These are phyloP conservation scores for Hippocampus guttulatus DNA, from an alignment of 2,113 vertebrate genomes.

Conservation along the genomic window DNA sequence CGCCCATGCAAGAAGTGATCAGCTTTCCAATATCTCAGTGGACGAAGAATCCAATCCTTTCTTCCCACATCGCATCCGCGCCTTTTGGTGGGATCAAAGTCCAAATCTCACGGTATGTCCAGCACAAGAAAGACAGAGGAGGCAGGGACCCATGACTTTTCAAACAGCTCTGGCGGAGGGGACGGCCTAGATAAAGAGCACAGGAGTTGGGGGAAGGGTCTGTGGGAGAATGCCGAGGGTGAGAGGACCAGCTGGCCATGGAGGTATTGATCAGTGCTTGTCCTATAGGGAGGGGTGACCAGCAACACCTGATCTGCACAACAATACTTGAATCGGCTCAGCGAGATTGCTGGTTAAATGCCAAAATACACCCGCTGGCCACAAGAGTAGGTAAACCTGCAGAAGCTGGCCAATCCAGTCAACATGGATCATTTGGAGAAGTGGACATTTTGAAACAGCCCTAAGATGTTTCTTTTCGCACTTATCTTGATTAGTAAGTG, in stretches of 20 bases:
- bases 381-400: background rate
- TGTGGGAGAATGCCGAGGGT: slow-evolving; percentile 63
- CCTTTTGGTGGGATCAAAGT: slow-evolving; percentile 25
- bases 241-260: slow-evolving; percentile 60
- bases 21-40: slow-evolving; percentile 51
- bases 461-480: too few species aligned
- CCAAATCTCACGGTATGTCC: slow-evolving; percentile 27
- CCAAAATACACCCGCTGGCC: background rate
- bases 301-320: slow-evolving; percentile 42
- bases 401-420: background rate
- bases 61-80: slow-evolving; percentile 8
- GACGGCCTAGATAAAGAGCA: slow-evolving; percentile 33
- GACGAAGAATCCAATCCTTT: slow-evolving; percentile 35
- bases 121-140: slow-evolving; percentile 38
- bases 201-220: slow-evolving; percentile 39
- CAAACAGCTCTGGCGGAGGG: slow-evolving; percentile 37
- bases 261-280: slow-evolving; percentile 66
- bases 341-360: background rate
- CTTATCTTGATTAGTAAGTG: too few species aligned
- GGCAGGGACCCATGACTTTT: slow-evolving; percentile 52
- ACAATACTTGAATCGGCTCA: slow-evolving; percentile 23
- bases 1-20: slow-evolving; percentile 54
- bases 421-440: too few species aligned
- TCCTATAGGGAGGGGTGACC: slow-evolving; percentile 34
- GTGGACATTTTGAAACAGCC: too few species aligned